Evolutionary conservation across 2,888 invertebrate genomes (phyloP).

Genomic region (Lapara coniferarum): DNA sequence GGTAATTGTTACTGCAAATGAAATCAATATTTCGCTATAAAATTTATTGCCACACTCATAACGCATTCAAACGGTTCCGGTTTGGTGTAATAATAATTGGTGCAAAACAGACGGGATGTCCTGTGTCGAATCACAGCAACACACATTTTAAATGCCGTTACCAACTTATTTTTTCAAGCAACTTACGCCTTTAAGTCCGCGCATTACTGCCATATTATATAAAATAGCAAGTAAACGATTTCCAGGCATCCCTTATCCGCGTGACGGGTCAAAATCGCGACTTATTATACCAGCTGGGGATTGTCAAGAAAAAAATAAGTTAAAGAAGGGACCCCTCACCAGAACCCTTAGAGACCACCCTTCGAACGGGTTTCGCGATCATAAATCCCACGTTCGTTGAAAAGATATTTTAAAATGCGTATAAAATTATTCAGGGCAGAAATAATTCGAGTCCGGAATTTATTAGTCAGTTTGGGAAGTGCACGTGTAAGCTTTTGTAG

Average conservation of each 20-base stretch:
- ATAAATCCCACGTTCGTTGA: constrained; percentile 82
- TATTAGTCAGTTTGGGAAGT: constrained; percentile 64
- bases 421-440: constrained; percentile 82
- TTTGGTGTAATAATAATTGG: constrained; percentile 77
- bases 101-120: constrained; percentile 81
- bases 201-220: constrained; percentile 31
- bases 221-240: constrained; percentile 36
- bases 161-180: constrained; percentile 26
- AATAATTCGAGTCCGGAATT: constrained; percentile 73
- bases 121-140: constrained; percentile 69
- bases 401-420: constrained; percentile 83
- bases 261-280: constrained; percentile 82
- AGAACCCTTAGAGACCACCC: constrained; percentile 69
- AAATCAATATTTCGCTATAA: constrained; percentile 5
- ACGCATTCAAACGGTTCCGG: constrained; percentile 67
- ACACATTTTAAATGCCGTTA: constrained; percentile 48
- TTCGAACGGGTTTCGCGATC: constrained; percentile 78
- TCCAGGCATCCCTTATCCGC: constrained; percentile 73
- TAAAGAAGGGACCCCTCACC: constrained; percentile 69
- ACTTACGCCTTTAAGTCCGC: constrained; percentile 44
- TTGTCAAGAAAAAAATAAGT: constrained; percentile 81
- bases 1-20: constrained; percentile 1
- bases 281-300: constrained; percentile 83
- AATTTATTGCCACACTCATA: constrained; percentile 31
- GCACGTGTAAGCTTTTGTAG: constrained; percentile 62